These are phyloP conservation scores for Psilanteris sp. DNA, from an alignment of 1,140 invertebrate species.

Conservation along the genomic window DNA sequence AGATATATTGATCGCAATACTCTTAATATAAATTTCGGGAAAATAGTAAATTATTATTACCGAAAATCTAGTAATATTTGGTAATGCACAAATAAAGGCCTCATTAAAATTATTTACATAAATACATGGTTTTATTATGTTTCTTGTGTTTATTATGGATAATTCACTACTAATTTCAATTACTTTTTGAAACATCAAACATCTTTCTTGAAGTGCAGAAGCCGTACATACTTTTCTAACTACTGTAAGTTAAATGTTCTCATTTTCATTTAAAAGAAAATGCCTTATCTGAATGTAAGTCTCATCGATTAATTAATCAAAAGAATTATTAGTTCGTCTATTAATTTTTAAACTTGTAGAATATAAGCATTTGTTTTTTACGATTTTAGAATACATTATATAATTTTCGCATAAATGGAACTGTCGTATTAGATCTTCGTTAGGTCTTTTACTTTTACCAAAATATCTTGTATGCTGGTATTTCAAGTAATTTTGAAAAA, in stretches of 20 bases:
- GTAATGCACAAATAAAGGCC: no score
- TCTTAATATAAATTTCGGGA: no score
- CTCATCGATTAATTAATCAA: constrained; percentile 7
- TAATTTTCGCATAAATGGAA: no score
- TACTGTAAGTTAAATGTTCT: neutral
- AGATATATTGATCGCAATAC: no score
- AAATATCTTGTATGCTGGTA: neutral
- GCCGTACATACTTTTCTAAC: constrained; percentile 5
- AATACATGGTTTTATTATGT: no score
- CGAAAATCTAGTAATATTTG: no score
- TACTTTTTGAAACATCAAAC: no score
- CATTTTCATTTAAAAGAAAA: neutral
- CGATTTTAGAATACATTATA: constrained; percentile 1
- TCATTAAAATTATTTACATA: no score
- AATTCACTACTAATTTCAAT: no score
- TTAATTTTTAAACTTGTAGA: constrained; percentile 9
- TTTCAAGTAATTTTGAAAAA: neutral
- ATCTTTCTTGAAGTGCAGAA: no score
- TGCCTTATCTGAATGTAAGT: constrained; percentile 9
- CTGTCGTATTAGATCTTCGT: neutral
- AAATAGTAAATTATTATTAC: no score
- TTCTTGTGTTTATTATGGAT: no score
- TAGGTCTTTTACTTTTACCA: neutral
- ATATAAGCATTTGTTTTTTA: constrained; percentile 19
- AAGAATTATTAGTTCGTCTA: constrained; percentile 3